Evolutionary conservation across 2,888 invertebrate genomes (phyloP).

Genomic region (Achlya flavicornis): DNA sequence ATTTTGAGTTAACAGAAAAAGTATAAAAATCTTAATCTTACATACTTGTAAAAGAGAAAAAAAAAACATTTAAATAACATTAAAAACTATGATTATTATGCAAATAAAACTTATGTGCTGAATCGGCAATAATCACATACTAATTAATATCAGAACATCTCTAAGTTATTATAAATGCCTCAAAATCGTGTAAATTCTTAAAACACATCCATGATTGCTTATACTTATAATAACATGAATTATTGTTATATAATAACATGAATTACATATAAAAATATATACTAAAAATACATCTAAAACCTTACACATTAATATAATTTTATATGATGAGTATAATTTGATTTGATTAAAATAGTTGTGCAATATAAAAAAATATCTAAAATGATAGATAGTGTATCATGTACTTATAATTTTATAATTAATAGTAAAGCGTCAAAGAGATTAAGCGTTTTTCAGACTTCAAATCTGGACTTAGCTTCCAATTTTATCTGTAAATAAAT

Average conservation of each 20-base stretch:
- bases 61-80: neutral
- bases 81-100: neutral
- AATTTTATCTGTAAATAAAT: slow-evolving; percentile 13
- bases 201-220: neutral
- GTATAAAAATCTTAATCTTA: neutral
- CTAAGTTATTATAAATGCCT: slow-evolving; percentile 1
- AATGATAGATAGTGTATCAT: neutral
- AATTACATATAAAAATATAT: no score
- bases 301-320: neutral
- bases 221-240: neutral
- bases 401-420: neutral
- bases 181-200: slow-evolving; percentile 1
- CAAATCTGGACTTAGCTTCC: slow-evolving; percentile 2
- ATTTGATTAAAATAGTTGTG: neutral
- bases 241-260: neutral
- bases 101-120: neutral
- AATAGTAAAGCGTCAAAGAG: slow-evolving; percentile 2
- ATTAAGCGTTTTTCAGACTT: slow-evolving; percentile 12
- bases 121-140: neutral
- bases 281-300: no score
- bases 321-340: neutral
- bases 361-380: neutral
- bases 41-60: neutral
- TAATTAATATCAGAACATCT: neutral
- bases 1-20: neutral